These are phyloP conservation scores for Apogon hyalosoma DNA, from an alignment of 2,797 vertebrate genomes.

Conservation along the genomic window DNA sequence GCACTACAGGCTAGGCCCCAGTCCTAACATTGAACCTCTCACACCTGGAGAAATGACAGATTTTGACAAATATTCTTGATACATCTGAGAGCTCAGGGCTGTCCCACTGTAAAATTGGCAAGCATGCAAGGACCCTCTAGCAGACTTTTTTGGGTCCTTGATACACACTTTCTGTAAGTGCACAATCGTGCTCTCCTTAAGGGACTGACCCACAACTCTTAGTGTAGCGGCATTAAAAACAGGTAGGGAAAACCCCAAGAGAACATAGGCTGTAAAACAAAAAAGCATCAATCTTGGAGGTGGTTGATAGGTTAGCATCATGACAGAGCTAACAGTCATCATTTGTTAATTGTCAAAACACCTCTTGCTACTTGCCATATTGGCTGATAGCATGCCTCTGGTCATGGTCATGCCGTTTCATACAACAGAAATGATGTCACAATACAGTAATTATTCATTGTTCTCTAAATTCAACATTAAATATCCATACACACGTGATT, in stretches of 20 bases:
- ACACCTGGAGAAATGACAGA: slow-evolving; percentile 27
- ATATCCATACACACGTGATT: too few relatives aligned
- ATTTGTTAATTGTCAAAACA: neutral
- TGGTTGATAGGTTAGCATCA: neutral
- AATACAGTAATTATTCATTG: too few relatives aligned
- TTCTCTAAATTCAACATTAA: too few relatives aligned
- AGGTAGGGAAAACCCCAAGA: slow-evolving; percentile 20
- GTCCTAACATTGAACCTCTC: slow-evolving; percentile 17
- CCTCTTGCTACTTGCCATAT: neutral
- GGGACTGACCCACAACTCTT: slow-evolving; percentile 32
- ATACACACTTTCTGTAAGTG: slow-evolving; percentile 43
- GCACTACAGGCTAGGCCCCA: slow-evolving; percentile 7
- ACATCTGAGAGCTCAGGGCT: slow-evolving; percentile 15
- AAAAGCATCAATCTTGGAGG: neutral
- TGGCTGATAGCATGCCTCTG: neutral
- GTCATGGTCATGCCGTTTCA: neutral
- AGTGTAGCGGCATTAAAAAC: slow-evolving; percentile 25
- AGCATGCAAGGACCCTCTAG: slow-evolving; percentile 21
- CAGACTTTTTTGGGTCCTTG: slow-evolving; percentile 33
- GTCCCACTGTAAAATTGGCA: slow-evolving; percentile 13
- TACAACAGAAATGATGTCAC: too few relatives aligned
- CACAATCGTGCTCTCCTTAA: slow-evolving; percentile 24
- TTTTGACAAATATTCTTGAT: slow-evolving; percentile 46
- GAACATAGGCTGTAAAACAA: neutral
- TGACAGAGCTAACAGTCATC: neutral